phyloP scores from a whole-genome alignment of 2,113 vertebrate species.

The Rynchops niger region DNA sequence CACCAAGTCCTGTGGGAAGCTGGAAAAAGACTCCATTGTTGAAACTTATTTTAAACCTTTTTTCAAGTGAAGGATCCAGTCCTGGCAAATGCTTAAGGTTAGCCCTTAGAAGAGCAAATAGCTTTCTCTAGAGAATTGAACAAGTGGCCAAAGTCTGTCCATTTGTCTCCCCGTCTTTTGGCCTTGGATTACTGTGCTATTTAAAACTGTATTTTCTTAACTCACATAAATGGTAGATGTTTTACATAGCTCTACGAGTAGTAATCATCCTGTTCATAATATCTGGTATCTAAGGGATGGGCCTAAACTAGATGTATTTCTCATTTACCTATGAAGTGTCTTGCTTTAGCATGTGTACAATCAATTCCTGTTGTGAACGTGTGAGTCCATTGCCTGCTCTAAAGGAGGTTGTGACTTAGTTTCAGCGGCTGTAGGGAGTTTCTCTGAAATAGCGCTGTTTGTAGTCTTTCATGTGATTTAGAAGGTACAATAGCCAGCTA shows the following conservation, averaged over 20 bases:
- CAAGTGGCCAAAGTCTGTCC: neutral
- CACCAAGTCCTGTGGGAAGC: neutral
- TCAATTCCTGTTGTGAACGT: neutral
- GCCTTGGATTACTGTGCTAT: neutral
- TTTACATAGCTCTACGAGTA: neutral
- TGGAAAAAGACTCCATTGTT: neutral
- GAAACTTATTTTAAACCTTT: neutral
- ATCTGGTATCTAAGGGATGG: neutral
- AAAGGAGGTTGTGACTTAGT: neutral
- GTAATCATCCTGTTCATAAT: neutral
- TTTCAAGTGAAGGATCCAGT: neutral
- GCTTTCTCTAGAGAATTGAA: neutral
- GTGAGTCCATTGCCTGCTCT: neutral
- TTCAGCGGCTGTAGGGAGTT: neutral
- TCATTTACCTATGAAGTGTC: neutral
- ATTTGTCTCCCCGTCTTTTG: neutral
- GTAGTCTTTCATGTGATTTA: slow-evolving; percentile 4
- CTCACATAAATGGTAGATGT: neutral
- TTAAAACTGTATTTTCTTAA: neutral
- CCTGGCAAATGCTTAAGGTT: neutral
- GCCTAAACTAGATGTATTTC: neutral
- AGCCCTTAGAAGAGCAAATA: neutral
- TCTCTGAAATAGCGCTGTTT: neutral
- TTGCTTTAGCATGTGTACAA: neutral
- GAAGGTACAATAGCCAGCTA: neutral